These are phyloP conservation scores for Shinisaurus crocodilurus DNA, from an alignment of 2,113 vertebrate species.

Conservation along the genomic window DNA sequence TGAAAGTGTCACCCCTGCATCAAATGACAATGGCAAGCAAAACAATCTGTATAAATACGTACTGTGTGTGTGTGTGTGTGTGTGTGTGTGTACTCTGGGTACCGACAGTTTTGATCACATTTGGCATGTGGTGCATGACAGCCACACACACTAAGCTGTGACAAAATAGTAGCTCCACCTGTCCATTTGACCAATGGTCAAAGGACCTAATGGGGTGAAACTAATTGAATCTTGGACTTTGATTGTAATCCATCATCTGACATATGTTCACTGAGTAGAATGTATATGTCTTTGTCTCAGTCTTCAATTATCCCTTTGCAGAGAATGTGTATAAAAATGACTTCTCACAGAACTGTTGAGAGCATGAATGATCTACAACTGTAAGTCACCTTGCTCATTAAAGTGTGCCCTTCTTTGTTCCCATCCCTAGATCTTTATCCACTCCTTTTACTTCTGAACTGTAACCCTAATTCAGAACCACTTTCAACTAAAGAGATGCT, in stretches of 20 bases:
- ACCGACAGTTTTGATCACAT: not conserved
- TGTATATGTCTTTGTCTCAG: not conserved
- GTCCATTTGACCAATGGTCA: slow-evolving; percentile 6
- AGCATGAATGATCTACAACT: not conserved
- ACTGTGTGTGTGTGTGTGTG: too few relatives aligned
- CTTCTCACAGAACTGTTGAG: not conserved
- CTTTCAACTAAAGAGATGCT: not conserved
- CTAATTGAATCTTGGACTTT: not conserved
- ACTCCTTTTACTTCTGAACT: not conserved
- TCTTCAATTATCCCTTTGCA: not conserved
- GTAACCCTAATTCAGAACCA: not conserved
- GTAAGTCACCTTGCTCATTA: not conserved
- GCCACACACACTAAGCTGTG: not conserved
- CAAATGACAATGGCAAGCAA: not conserved
- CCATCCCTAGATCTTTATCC: not conserved
- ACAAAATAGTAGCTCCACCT: not conserved
- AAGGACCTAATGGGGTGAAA: not conserved
- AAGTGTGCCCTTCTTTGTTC: not conserved
- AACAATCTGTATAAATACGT: not conserved
- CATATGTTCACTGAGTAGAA: not conserved
- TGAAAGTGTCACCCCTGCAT: not conserved
- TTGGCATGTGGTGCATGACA: not conserved
- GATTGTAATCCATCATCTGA: not conserved
- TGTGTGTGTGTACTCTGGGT: not conserved
- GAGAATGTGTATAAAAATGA: not conserved